Conservation (phyloP, 1,140 invertebrate species). For the Solen grandis region DNA sequence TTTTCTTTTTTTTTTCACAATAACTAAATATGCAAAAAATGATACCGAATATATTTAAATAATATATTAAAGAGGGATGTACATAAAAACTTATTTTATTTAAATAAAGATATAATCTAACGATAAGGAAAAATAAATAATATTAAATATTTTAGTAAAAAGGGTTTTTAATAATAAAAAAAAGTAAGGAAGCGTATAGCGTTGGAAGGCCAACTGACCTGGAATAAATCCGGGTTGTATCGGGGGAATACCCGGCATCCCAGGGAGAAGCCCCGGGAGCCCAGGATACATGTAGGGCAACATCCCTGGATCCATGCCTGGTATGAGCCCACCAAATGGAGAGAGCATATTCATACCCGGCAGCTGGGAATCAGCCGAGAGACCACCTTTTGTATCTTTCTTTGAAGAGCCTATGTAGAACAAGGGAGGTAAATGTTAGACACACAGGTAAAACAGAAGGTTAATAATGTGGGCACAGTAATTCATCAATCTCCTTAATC, state of each 20-base stretch:
- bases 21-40: no score
- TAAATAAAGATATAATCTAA: no score
- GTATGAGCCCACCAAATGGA: slow-evolving; percentile 76
- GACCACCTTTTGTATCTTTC: slow-evolving; percentile 40
- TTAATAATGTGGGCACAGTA: no score
- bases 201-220: slow-evolving; percentile 76
- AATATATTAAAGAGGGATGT: no score
- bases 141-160: no score
- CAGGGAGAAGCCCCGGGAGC: slow-evolving; percentile 79
- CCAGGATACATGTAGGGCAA: slow-evolving; percentile 81
- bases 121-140: no score
- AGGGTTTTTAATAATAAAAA: no score
- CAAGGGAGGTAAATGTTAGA: slow-evolving; percentile 45
- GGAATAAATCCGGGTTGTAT: slow-evolving; percentile 79
- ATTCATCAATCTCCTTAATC: no score
- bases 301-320: slow-evolving; percentile 78
- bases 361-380: not conserved
- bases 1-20: no score
- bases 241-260: slow-evolving; percentile 78
- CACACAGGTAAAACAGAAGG: not conserved
- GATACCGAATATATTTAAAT: no score
- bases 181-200: no score
- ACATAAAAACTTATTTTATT: no score
- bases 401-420: slow-evolving; percentile 46
- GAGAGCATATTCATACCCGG: slow-evolving; percentile 64